A percentile compares a stretch with the other conserved stretches of the same genome.
phyloP scores from a whole-genome alignment of 1,140 invertebrate genomes.

The Lutraria rhynchaena region DNA sequence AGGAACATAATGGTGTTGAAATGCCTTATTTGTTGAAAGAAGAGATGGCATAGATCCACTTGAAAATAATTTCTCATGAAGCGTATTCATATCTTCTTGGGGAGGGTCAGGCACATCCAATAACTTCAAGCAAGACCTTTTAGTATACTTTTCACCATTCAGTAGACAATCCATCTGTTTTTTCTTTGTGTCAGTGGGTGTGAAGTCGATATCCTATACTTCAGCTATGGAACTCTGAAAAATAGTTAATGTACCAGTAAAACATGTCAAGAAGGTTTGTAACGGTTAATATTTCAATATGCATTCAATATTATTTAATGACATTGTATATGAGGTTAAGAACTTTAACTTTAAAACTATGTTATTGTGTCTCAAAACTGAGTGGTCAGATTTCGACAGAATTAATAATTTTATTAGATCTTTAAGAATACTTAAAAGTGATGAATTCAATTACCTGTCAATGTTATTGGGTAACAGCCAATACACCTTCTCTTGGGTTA shows the following conservation, averaged over 20 bases:
- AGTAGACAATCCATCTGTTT: not conserved
- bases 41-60: not conserved
- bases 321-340: not conserved
- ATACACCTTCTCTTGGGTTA: slow-evolving; percentile 26
- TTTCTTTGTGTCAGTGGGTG: not conserved
- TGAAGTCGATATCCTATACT: not conserved
- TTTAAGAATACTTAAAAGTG: too few species aligned
- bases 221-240: not conserved
- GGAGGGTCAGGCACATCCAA: not conserved
- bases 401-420: too few species aligned
- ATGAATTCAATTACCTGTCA: too few species aligned
- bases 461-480: slow-evolving; percentile 12
- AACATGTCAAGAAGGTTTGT: too few species aligned
- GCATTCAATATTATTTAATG: slow-evolving; percentile 52
- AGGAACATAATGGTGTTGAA: not conserved
- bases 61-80: not conserved
- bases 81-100: not conserved
- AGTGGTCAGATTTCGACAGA: too few species aligned
- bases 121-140: not conserved
- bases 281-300: slow-evolving; percentile 17
- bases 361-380: not conserved
- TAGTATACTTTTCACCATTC: not conserved
- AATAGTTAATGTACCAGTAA: too few species aligned
- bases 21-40: not conserved
- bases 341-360: not conserved